A percentile compares a stretch with the other conserved stretches of the same genome.
Evolutionary conservation across 2,113 vertebrate genomes (phyloP).

Genomic region (Myrmecophaga tridactyla): DNA sequence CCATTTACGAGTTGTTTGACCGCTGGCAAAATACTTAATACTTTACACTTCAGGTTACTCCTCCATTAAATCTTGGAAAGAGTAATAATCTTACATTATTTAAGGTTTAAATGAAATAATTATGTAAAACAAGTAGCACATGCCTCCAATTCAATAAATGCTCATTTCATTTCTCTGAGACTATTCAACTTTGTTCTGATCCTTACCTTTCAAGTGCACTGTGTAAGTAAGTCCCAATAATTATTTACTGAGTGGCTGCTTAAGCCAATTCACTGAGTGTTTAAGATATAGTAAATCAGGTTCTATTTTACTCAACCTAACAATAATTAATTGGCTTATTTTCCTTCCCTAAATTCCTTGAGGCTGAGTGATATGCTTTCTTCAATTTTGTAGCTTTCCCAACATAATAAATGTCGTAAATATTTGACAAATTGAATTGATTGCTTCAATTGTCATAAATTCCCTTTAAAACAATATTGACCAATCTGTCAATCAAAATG

Average conservation of each 20-base stretch:
- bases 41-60: background rate
- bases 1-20: background rate
- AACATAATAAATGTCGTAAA: background rate
- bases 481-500: background rate
- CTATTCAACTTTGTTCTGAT: background rate
- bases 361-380: background rate
- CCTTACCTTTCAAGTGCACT: background rate
- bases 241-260: background rate
- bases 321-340: background rate
- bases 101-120: background rate
- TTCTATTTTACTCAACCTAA: background rate
- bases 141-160: background rate
- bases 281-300: background rate
- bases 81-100: background rate
- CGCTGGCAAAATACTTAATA: background rate
- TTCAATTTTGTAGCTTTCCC: background rate
- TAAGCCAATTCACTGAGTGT: background rate
- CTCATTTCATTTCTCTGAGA: background rate
- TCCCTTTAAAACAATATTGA: background rate
- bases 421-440: background rate
- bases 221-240: background rate
- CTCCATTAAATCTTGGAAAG: background rate
- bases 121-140: background rate
- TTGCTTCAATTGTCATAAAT: background rate
- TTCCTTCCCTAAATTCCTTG: background rate